Evolutionary conservation across 2,888 invertebrate species (phyloP).

Genomic region (Suillia variegata): DNA sequence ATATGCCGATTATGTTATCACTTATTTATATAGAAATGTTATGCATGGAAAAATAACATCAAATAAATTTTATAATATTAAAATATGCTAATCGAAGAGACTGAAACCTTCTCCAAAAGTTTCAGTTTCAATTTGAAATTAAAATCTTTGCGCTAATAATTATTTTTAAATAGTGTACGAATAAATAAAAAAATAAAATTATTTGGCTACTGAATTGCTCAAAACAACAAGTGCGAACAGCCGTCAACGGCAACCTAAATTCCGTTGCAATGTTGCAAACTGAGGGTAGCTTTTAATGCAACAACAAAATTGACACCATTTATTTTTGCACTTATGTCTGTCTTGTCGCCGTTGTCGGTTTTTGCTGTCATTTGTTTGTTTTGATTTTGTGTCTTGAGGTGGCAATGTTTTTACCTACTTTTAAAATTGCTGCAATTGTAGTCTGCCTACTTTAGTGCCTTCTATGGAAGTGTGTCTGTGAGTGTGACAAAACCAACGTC

Average conservation of each 20-base stretch:
- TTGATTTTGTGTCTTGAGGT: slow-evolving; percentile 8
- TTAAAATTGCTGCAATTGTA: neutral
- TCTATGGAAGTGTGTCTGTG: neutral
- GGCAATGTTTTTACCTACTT: slow-evolving; percentile 7
- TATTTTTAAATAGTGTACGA: no score
- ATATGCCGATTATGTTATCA: no score
- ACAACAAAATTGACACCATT: slow-evolving; percentile 3
- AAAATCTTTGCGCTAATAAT: no score
- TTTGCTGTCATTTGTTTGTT: neutral
- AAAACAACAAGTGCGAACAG: slow-evolving; percentile 2
- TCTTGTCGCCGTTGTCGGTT: neutral
- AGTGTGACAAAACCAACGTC: no score
- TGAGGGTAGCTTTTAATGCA: neutral
- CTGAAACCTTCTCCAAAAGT: no score
- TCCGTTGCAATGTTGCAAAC: neutral
- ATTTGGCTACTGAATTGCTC: no score
- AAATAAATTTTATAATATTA: no score
- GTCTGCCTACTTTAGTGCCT: neutral
- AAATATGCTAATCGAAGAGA: no score
- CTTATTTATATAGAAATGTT: no score
- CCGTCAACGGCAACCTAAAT: slow-evolving; percentile 17
- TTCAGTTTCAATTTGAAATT: no score
- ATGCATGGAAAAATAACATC: no score
- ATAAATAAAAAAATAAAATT: neutral
- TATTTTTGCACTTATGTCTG: slow-evolving; percentile 11